Evolutionary conservation across 2,888 invertebrate species (phyloP).

Genomic region (Meteorus colon): DNA sequence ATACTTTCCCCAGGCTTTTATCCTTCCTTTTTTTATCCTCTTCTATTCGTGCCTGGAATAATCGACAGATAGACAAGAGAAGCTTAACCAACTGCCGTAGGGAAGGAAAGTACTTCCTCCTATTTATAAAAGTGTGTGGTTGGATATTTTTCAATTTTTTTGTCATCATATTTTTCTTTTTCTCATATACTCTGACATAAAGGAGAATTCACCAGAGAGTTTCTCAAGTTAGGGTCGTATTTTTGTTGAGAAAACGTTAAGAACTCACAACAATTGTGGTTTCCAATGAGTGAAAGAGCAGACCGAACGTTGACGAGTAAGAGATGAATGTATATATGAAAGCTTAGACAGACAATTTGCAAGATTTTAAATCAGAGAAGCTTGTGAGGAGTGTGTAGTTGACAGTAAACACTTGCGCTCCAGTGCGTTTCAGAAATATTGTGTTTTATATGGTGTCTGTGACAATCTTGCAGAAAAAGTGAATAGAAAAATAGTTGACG

Average conservation of each 20-base stretch:
- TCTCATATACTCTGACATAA: background rate
- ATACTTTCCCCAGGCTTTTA: background rate
- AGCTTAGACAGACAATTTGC: too few relatives aligned
- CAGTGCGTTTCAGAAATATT: too few relatives aligned
- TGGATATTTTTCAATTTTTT: background rate
- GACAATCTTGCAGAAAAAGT: too few relatives aligned
- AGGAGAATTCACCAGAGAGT: background rate
- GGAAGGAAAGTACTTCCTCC: background rate
- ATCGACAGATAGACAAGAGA: conserved; percentile 13
- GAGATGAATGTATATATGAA: background rate
- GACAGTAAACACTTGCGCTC: too few relatives aligned
- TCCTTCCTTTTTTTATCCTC: conserved; percentile 7
- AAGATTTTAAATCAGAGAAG: too few relatives aligned
- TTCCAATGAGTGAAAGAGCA: background rate
- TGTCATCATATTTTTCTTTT: background rate
- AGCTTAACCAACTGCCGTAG: background rate
- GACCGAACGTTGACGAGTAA: background rate
- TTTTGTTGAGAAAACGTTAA: background rate
- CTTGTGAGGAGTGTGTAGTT: too few relatives aligned
- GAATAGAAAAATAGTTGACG: too few relatives aligned
- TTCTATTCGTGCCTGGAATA: conserved; percentile 26
- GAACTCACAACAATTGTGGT: background rate
- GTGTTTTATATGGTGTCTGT: too few relatives aligned
- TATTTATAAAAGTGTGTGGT: background rate
- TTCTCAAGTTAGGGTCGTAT: background rate